Base-by-base conservation (phyloP, 2,888 invertebrate genomes). In the Diarsia dahlii region DNA sequence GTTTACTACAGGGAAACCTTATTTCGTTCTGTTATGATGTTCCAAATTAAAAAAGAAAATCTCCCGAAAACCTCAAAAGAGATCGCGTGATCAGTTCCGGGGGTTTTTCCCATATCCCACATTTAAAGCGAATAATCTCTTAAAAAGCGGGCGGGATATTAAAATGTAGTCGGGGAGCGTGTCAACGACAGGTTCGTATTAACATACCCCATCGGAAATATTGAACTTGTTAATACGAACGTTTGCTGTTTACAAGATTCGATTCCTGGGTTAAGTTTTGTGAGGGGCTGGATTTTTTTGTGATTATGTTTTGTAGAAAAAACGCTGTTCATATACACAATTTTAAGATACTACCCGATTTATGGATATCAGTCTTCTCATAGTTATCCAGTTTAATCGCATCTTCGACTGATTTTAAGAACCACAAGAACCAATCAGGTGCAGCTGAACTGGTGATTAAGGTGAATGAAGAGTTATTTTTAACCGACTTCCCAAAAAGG, bases 151-250 rank as follows among this genome's bases (percentile, higher is more conserved):
- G 39, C 78, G 79, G 39, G 76, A 87, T 87, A 87, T 87, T 87
- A 84, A 84, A 84, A 76, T 76, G 76, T 74, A 64, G 62, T 77
- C 78, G 48, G 66, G 45, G 76, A 67, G 62, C 74, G 76, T 87
- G 87, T 84, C 82, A 76, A 48, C 76, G 54, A 58, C 88, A 88
- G 88, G 60, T 62, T 9, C 52, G 52, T 62, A 87, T 88, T 88
- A 82, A 87, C 87, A 88, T 87, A 88, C 80, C 76, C 82, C 80
- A 80, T 83, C 65, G 79, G 78, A 70, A 82, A 84, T 87, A 85
- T 86, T 82, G 76, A 82, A 86, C 80, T 85, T 87, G 84, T 87
- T 84, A 70, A 84, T 80, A 64, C 84, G 73, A 69, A 74, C 76
- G 71, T 71, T 77, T 52, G 76, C 74, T 84, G 84, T 84, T 84